Base-by-base conservation (phyloP, 37 sponge, comb jelly and placozoan species). In the Haliclona indistincta region DNA sequence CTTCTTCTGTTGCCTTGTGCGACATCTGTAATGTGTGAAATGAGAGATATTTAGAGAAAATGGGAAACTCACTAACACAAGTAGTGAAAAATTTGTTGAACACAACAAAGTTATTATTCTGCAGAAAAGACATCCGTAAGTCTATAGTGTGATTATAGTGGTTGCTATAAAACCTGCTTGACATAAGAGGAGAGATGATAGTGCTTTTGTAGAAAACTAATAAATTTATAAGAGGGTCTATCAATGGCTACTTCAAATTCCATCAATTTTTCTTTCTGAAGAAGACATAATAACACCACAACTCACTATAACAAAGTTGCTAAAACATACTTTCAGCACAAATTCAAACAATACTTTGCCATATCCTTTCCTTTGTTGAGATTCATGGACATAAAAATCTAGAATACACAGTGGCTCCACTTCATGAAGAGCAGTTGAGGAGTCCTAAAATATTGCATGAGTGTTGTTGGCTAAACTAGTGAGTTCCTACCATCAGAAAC, bases 331-430 rank as follows among this genome's bases (percentile, higher is more conserved):
- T 61, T 86, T 42, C 37, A 97, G 73, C 92, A 97, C 88, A 41
- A 53, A 51, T 44, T 91, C 88, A 88, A 97, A 97, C 30, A 97
- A 87, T 25, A 49, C 62, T 67, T 79, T 91, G 1, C 98, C 98
- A 74, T 56, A 82, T 4, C 98, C 98, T 68, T 45, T 45, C 67
- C 98, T 82, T 84, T 97, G 98, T 52, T 56, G 37, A 32, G 88
- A 80, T 77, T 97, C 98, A 67, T 94, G 92, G 36, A 97, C 90
- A 63, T 94, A 97, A 82, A 97, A 97, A 65, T 97, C 98, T 42
- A 97, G 76, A 34, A 97, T 84, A 79, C 95, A 94, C 43, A 91
- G 49, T 26, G 98, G 89, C 36, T 76, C 81, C 42, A 85, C 88
- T 42, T 97, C 95, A 36, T 85, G 86, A 52, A 64, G 73, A 2